phyloP scores from a whole-genome alignment of 2,797 vertebrate species.

The Pangasius djambal region DNA sequence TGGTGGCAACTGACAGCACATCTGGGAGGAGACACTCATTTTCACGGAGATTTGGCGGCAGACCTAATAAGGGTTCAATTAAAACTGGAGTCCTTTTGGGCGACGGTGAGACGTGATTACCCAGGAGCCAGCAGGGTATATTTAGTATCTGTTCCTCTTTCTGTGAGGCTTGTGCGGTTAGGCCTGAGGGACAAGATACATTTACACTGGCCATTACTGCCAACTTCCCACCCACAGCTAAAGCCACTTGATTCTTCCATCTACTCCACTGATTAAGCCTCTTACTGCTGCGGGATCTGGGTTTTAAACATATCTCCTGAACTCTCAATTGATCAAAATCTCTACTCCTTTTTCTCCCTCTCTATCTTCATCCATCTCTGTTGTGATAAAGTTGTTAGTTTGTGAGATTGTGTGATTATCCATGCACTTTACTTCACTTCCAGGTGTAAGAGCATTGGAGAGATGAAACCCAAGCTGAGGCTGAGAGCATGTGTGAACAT shows the following conservation, averaged over 20 bases:
- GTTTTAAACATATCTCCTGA: background rate
- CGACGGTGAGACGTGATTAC: slow-evolving; percentile 77
- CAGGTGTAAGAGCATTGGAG: slow-evolving; percentile 13
- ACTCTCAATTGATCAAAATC: background rate
- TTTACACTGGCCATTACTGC: slow-evolving; percentile 44
- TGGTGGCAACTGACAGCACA: slow-evolving; percentile 66
- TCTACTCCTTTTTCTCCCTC: background rate
- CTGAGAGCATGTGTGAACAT: background rate
- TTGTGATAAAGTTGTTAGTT: slow-evolving; percentile 10
- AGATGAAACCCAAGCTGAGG: slow-evolving; percentile 57
- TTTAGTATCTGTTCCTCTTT: slow-evolving; percentile 74
- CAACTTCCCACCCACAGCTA: slow-evolving; percentile 34
- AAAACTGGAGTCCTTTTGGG: slow-evolving; percentile 75
- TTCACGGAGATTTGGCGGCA: slow-evolving; percentile 67
- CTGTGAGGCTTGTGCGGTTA: slow-evolving; percentile 63
- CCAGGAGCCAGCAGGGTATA: slow-evolving; percentile 78
- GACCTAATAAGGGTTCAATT: slow-evolving; percentile 80
- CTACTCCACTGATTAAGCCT: slow-evolving; percentile 8
- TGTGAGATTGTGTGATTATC: slow-evolving; percentile 5
- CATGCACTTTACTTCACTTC: background rate
- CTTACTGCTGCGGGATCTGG: background rate
- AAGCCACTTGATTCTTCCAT: slow-evolving; percentile 1
- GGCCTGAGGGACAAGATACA: slow-evolving; percentile 60
- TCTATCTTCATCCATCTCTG: background rate
- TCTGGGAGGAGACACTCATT: slow-evolving; percentile 66